Percentiles rank a stretch among this genome's conserved stretches.
Evolutionary conservation across 2,797 vertebrate species (phyloP).

Genomic region (Periparus ater): DNA sequence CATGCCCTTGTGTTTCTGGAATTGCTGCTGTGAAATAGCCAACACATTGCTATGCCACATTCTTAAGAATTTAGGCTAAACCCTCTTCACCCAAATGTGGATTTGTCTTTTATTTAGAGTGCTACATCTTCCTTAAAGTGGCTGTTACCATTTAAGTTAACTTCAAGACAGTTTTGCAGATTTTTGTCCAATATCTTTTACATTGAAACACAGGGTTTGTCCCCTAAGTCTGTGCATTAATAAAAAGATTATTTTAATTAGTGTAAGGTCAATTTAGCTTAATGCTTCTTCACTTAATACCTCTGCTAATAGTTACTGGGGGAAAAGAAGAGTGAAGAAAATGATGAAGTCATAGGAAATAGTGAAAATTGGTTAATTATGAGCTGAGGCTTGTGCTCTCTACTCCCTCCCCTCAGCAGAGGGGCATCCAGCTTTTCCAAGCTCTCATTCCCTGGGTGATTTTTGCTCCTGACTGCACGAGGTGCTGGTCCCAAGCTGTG

Average conservation of each 20-base stretch:
- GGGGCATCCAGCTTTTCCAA: neutral
- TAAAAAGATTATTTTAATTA: slow-evolving; percentile 17
- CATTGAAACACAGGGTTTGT: neutral
- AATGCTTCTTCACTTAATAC: neutral
- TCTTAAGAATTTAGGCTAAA: neutral
- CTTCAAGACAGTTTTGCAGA: neutral
- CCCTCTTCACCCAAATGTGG: neutral
- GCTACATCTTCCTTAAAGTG: neutral
- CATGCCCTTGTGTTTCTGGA: neutral
- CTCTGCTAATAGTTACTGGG: neutral
- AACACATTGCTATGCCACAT: fast-evolving
- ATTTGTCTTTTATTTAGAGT: neutral
- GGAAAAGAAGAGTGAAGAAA: neutral
- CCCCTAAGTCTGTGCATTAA: neutral
- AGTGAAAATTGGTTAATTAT: neutral
- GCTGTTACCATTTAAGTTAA: neutral
- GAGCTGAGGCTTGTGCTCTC: neutral
- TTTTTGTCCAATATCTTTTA: neutral
- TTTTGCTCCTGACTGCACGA: neutral
- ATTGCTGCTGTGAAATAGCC: neutral
- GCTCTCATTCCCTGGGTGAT: neutral
- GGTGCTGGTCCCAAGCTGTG: neutral
- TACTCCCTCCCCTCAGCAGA: neutral
- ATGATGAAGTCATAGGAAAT: neutral
- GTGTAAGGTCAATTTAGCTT: neutral